phyloP scores from a whole-genome alignment of 2,113 vertebrate genomes.

The Phalacrocorax carbo region DNA sequence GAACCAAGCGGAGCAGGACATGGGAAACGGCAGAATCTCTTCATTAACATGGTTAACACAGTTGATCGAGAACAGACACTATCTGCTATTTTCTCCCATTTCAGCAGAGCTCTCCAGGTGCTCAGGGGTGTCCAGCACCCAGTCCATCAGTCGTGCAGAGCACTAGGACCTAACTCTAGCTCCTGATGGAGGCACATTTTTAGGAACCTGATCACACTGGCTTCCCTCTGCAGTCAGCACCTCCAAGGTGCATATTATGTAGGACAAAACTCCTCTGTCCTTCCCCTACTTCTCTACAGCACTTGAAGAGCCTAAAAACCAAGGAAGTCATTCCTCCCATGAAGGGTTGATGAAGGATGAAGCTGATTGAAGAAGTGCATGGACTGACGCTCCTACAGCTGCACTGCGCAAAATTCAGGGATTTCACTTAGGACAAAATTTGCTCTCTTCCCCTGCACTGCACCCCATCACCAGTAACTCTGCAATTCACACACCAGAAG shows the following conservation, averaged over 20 bases:
- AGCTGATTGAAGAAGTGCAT: background rate
- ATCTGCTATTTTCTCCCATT: background rate
- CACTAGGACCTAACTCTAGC: background rate
- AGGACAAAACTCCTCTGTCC: background rate
- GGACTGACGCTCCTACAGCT: background rate
- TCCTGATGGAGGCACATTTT: background rate
- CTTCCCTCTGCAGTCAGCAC: background rate
- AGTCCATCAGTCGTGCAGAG: background rate
- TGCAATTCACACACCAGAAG: background rate
- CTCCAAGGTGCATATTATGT: background rate
- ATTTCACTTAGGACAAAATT: background rate
- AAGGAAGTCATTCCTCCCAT: background rate
- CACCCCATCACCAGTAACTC: background rate
- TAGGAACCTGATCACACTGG: accelerated
- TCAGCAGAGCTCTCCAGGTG: background rate
- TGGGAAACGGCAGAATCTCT: background rate
- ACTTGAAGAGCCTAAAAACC: background rate
- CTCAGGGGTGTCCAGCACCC: background rate
- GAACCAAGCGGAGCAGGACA: background rate
- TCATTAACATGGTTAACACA: accelerated
- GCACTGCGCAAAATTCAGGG: background rate
- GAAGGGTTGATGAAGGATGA: background rate
- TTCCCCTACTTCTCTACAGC: background rate
- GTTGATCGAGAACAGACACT: background rate
- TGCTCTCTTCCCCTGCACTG: background rate